Base-by-base conservation (phyloP, 2,113 vertebrate genomes). In the Circaetus cinerascens region DNA sequence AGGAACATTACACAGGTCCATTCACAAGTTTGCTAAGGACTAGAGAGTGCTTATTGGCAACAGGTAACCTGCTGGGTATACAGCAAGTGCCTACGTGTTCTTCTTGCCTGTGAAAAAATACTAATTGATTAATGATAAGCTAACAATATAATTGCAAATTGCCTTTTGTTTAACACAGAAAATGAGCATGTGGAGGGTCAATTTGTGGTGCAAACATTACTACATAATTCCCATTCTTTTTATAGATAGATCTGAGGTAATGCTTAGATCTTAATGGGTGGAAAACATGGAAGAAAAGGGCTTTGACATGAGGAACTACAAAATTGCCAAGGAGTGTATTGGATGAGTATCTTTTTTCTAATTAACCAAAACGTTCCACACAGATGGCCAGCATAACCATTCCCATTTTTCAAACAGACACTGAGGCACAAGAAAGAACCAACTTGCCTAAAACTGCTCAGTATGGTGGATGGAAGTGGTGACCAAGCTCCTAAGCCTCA, bases 31-130 rank as follows among this genome's bases (percentile, higher is more conserved):
- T 62, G 36, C 40, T 69, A 25, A 38, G 45, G 45, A 46, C 18
- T 79, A 20, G 11, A 32, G 15, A 46, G 41, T 32, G 12, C 18
- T 59, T 38, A 6, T 8, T 18, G 34, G 77, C 59, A 69, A 15
- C 50, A 66, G 50, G 38, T 69, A 69, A 38, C 43, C 29, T 5
- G 0, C 17, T 48, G 41, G 5, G 25, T 76, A 27, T n/a, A 18
- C 1, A 2, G n/a, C 59, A 63, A 63, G 15, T 30, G 20, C 38
- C 18, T 9, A 11, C 3, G 0, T 48, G 14, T 43, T 63, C 13
- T 57, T 73, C 69, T 38, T 59, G 19, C 40, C 14, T 23, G 4
- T 25, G 25, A 74, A 89, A 64, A 72, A 45, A 36, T 9, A 16
- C 25, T 51, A 27, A 59, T 20, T 40, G 6, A 81, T 72, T 29